Conservation (phyloP, 1,140 invertebrate genomes). For the Sitophilus oryzae region DNA sequence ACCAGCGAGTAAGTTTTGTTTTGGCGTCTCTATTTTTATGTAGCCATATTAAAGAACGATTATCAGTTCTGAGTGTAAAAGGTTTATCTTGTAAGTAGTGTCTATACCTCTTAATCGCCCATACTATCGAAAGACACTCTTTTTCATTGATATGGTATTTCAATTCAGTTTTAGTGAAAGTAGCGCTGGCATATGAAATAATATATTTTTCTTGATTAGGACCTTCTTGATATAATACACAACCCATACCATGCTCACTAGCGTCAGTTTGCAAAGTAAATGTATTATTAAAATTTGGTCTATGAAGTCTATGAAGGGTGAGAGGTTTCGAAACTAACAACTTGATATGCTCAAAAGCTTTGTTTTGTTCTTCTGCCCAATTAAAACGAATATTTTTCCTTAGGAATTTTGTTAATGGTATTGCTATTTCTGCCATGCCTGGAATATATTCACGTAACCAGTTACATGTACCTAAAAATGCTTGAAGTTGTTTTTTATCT, state of each 20-base stretch:
- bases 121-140: constrained; percentile 32
- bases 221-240: constrained; percentile 19
- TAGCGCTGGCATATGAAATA: constrained; percentile 21
- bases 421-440: constrained; percentile 18
- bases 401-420: constrained; percentile 24
- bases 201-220: not conserved
- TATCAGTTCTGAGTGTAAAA: no score
- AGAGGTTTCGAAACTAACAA: not conserved
- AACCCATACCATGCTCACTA: constrained; percentile 8
- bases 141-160: no score
- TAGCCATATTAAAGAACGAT: no score
- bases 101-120: constrained; percentile 36
- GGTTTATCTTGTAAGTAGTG: constrained; percentile 34
- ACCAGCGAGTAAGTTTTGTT: no score
- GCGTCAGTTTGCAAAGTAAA: constrained; percentile 23
- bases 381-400: constrained; percentile 14
- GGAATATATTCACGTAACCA: constrained; percentile 34
- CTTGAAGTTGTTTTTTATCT: constrained; percentile 23
- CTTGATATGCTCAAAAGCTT: constrained; percentile 24
- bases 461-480: constrained; percentile 27
- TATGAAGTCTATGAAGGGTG: constrained; percentile 2
- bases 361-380: constrained; percentile 9
- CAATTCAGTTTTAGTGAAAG: constrained; percentile 12
- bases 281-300: constrained; percentile 2
- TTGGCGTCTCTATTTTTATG: no score